Conservation (phyloP, 2,888 invertebrate genomes). For the Acronicta psi region DNA sequence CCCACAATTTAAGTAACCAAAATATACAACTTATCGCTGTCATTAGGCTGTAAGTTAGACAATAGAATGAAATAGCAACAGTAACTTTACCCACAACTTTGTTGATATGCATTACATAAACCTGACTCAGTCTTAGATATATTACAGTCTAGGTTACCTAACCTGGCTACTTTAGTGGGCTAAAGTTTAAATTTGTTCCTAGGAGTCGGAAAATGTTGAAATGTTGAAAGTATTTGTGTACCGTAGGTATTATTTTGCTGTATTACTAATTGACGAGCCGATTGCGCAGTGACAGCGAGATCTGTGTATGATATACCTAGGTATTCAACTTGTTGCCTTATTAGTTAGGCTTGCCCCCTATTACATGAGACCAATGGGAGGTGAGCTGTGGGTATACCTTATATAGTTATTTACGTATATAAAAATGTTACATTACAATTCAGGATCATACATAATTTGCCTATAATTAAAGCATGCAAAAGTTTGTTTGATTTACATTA, state of each 20-base stretch:
- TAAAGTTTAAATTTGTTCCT: constrained; percentile 23
- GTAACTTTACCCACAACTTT: constrained; percentile 4
- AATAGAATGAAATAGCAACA: constrained; percentile 22
- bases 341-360: too few relatives aligned
- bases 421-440: too few relatives aligned
- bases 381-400: too few relatives aligned
- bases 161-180: constrained; percentile 14
- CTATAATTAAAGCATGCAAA: too few relatives aligned
- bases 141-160: constrained; percentile 31
- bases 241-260: background rate
- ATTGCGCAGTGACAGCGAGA: background rate
- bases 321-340: too few relatives aligned
- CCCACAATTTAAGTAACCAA: background rate
- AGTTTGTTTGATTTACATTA: too few relatives aligned
- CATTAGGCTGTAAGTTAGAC: constrained; percentile 11
- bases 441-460: too few relatives aligned
- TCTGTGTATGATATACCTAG: too few relatives aligned
- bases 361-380: too few relatives aligned
- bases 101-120: constrained; percentile 31
- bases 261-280: constrained; percentile 3
- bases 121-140: constrained; percentile 18
- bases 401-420: too few relatives aligned
- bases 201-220: constrained; percentile 5
- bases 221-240: constrained; percentile 14
- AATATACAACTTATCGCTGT: background rate